These are phyloP conservation scores for Lycorma delicatula DNA, from an alignment of 1,140 invertebrate genomes.

Conservation along the genomic window DNA sequence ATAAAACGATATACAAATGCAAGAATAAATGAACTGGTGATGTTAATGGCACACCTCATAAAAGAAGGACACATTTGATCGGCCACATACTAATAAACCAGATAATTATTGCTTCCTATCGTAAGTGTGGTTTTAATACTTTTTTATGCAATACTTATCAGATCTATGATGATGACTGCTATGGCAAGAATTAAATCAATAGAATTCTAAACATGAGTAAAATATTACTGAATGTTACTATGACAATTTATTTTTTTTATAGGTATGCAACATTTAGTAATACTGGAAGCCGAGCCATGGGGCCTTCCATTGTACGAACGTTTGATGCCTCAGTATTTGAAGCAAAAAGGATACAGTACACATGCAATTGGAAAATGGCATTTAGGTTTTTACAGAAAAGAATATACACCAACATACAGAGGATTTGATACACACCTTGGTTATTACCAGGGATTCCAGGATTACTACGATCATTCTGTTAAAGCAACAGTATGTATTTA, in stretches of 20 bases:
- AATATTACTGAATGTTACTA: too few species aligned
- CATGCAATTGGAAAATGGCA: constrained; percentile 92
- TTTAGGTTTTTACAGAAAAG: constrained; percentile 58
- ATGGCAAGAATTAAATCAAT: too few species aligned
- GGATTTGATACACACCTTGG: constrained; percentile 83
- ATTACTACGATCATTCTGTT: constrained; percentile 66
- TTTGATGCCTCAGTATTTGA: constrained; percentile 65
- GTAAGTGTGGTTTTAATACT: too few species aligned
- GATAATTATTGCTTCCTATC: too few species aligned
- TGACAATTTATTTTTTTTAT: constrained; percentile 21
- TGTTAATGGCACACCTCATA: too few species aligned
- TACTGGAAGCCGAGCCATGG: constrained; percentile 60
- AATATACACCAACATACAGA: constrained; percentile 64
- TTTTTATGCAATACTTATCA: too few species aligned
- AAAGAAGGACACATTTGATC: too few species aligned
- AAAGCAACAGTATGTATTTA: constrained; percentile 48
- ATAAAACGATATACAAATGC: too few species aligned
- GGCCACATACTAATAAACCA: too few species aligned
- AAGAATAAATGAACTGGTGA: too few species aligned
- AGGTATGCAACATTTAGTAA: constrained; percentile 73
- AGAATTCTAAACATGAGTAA: too few species aligned
- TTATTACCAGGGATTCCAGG: constrained; percentile 71
- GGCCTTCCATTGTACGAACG: constrained; percentile 62
- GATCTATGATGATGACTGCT: too few species aligned
- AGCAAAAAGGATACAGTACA: constrained; percentile 66